These are phyloP conservation scores for Corythornis madagascariensis DNA, from an alignment of 2,113 vertebrate species.

Conservation along the genomic window DNA sequence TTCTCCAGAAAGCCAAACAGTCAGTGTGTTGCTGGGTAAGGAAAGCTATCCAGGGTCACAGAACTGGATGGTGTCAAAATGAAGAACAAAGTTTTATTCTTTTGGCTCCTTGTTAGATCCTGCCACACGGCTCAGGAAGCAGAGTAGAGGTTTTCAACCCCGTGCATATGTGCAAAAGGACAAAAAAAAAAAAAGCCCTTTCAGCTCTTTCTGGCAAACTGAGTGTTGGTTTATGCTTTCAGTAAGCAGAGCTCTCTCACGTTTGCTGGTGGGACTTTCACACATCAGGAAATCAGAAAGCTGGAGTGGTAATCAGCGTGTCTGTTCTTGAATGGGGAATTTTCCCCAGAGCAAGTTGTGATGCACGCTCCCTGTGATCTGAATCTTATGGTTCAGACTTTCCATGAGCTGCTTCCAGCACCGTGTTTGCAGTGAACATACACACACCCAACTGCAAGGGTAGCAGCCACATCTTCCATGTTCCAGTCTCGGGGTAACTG, in stretches of 20 bases:
- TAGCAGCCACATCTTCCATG: background rate
- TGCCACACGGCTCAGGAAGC: background rate
- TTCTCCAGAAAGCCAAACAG: background rate
- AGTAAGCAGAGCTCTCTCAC: background rate
- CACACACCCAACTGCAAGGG: background rate
- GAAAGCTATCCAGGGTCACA: background rate
- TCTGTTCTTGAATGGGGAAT: slow-evolving; percentile 63
- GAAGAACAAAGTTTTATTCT: background rate
- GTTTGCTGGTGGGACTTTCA: slow-evolving; percentile 22
- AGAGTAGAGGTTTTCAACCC: background rate
- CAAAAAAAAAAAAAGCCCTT: background rate
- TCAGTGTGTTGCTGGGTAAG: background rate
- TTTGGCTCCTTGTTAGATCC: background rate
- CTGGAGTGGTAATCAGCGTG: background rate
- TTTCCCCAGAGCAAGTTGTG: slow-evolving; percentile 42
- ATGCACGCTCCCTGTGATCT: background rate
- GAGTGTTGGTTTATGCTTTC: background rate
- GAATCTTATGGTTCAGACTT: slow-evolving; percentile 17
- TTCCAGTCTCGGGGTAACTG: background rate
- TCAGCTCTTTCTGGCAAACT: background rate
- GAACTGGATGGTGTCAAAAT: background rate
- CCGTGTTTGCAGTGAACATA: background rate
- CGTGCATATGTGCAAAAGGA: background rate
- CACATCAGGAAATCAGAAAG: slow-evolving; percentile 20
- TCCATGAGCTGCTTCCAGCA: slow-evolving; percentile 28